Evolutionary conservation across 2,797 vertebrate species (phyloP).

Genomic region (Austrolebias charrua): DNA sequence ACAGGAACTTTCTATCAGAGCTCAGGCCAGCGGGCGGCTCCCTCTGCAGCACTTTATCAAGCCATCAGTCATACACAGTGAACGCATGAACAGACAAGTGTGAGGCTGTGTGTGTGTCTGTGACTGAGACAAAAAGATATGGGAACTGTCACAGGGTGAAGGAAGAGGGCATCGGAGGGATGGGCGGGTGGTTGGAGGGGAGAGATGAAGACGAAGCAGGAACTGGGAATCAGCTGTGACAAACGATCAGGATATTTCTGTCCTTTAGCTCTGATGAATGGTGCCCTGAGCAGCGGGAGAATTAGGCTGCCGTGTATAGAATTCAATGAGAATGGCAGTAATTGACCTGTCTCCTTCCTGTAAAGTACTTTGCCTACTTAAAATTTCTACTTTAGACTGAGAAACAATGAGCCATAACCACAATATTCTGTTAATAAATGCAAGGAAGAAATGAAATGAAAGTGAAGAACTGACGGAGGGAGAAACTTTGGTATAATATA

Average conservation of each 20-base stretch:
- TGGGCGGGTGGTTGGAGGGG: slow-evolving; percentile 19
- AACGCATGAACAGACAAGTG: slow-evolving; percentile 4
- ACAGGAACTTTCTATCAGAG: slow-evolving; percentile 68
- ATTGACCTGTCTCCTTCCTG: slow-evolving; percentile 62
- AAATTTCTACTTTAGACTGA: slow-evolving; percentile 41
- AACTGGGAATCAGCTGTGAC: slow-evolving; percentile 58
- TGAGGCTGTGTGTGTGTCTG: slow-evolving; percentile 13
- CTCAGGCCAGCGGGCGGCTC: slow-evolving; percentile 55
- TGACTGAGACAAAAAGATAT: slow-evolving; percentile 50
- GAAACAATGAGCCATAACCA: slow-evolving; percentile 55
- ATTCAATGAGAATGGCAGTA: slow-evolving; percentile 53
- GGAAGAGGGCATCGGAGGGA: slow-evolving; percentile 44
- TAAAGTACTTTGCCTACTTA: slow-evolving; percentile 45
- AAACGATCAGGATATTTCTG: slow-evolving; percentile 73
- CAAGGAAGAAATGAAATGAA: slow-evolving; percentile 37
- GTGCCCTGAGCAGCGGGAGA: slow-evolving; percentile 56
- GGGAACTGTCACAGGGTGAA: slow-evolving; percentile 52
- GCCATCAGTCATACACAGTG: slow-evolving; percentile 60
- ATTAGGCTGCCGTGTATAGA: slow-evolving; percentile 65
- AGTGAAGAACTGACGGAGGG: background rate
- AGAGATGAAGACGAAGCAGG: slow-evolving; percentile 60
- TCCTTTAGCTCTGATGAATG: slow-evolving; percentile 58
- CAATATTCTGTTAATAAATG: slow-evolving; percentile 53
- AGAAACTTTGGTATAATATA: background rate
- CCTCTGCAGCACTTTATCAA: slow-evolving; percentile 63